These are phyloP conservation scores for Indicator indicator DNA, from an alignment of 2,113 vertebrate genomes.

Conservation along the genomic window DNA sequence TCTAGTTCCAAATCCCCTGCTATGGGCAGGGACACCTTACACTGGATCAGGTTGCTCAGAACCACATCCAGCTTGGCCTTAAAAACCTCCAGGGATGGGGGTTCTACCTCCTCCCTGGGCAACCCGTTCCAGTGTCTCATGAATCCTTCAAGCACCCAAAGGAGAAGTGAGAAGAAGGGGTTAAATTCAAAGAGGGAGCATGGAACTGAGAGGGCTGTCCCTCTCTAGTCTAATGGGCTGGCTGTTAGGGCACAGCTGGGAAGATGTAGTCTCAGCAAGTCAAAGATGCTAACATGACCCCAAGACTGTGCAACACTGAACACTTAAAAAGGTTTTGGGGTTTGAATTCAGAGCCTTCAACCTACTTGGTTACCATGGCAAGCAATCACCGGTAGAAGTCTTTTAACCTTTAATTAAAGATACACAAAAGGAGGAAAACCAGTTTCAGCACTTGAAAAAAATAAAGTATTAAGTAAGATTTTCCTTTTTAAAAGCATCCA, in stretches of 20 bases:
- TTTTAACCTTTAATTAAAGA: slow-evolving; percentile 70
- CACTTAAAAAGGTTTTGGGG: slow-evolving; percentile 44
- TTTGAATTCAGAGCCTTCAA: slow-evolving; percentile 43
- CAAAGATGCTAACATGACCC: neutral
- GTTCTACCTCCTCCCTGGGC: no score
- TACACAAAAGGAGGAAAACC: slow-evolving; percentile 53
- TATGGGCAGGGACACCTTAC: no score
- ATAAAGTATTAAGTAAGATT: slow-evolving; percentile 44
- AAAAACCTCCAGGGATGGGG: no score
- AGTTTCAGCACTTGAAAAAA: slow-evolving; percentile 57
- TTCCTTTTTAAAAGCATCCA: neutral
- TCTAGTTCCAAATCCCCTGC: no score
- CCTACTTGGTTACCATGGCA: slow-evolving; percentile 64
- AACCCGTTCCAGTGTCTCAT: no score
- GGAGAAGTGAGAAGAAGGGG: neutral
- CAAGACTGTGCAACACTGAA: neutral
- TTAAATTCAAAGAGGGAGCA: neutral
- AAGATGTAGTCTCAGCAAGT: neutral
- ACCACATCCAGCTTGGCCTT: no score
- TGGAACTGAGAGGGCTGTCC: neutral
- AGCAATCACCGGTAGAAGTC: slow-evolving; percentile 48
- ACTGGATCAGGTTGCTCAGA: no score
- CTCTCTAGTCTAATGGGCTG: neutral
- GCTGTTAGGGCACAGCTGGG: neutral
- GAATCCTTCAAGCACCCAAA: neutral